Percentiles rank a stretch among this genome's conserved stretches.
Conservation (phyloP, 1,140 invertebrate species). For the Achatina immaculata region DNA sequence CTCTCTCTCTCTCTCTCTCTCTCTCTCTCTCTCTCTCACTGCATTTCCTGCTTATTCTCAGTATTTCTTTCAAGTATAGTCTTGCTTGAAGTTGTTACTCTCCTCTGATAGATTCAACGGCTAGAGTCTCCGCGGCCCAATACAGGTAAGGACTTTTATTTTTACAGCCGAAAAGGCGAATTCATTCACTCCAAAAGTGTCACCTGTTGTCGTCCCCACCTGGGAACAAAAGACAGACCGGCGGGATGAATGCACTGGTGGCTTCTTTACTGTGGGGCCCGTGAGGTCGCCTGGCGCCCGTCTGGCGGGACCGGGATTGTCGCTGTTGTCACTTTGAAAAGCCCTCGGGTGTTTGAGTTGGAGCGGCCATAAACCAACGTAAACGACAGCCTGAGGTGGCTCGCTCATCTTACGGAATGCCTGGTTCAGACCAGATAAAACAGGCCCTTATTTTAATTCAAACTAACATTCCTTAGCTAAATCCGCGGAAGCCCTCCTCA, state of each 20-base stretch:
- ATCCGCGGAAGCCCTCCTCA: too few species aligned
- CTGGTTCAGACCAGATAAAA: neutral
- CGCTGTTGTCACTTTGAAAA: conserved; percentile 40
- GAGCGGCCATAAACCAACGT: neutral
- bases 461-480: too few species aligned
- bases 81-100: too few species aligned
- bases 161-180: too few species aligned
- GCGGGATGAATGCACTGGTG: conserved; percentile 27
- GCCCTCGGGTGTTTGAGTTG: conserved; percentile 35
- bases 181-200: neutral
- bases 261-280: neutral
- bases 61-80: too few species aligned
- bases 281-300: conserved; percentile 22
- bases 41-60: too few species aligned
- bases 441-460: too few species aligned
- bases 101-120: too few species aligned
- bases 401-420: neutral
- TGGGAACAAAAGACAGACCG: conserved; percentile 26
- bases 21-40: too few species aligned
- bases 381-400: conserved; percentile 19
- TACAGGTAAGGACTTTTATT: too few species aligned
- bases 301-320: conserved; percentile 33
- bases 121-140: too few species aligned
- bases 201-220: conserved; percentile 34
- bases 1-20: too few species aligned